Conservation (phyloP, 2,797 vertebrate species). For the Ceryle rudis region DNA sequence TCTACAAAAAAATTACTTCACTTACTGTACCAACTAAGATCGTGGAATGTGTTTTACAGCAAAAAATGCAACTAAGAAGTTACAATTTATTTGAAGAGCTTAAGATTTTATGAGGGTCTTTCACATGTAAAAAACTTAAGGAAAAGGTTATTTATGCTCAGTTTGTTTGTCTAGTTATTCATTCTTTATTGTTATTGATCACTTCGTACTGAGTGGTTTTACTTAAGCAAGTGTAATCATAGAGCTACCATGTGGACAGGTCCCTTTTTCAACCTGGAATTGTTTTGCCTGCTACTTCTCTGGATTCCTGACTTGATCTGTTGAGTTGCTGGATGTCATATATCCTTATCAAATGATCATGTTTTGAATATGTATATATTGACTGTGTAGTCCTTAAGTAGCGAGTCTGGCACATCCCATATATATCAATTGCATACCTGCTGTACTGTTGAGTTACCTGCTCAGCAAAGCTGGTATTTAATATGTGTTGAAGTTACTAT, state of each 20-base stretch:
- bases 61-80: not conserved
- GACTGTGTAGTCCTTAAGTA: not conserved
- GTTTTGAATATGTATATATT: not conserved
- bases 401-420: not conserved
- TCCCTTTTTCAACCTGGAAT: not conserved
- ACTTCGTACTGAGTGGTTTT: not conserved
- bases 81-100: not conserved
- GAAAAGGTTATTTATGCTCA: not conserved
- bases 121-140: not conserved
- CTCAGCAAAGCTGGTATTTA: not conserved
- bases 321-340: not conserved
- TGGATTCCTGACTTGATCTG: not conserved
- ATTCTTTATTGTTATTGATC: not conserved
- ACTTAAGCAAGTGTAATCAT: not conserved
- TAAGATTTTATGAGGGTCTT: not conserved
- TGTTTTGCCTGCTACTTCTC: not conserved
- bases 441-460: not conserved
- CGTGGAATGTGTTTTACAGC: not conserved
- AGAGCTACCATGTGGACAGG: not conserved
- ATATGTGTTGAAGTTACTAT: not conserved
- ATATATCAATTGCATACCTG: fast-evolving
- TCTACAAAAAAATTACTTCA: not conserved
- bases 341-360: not conserved
- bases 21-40: not conserved
- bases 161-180: not conserved